A percentile compares a stretch with the other conserved stretches of the same genome.
These are phyloP conservation scores for Enoplosus armatus DNA, from an alignment of 2,797 vertebrate genomes.

Conservation along the genomic window DNA sequence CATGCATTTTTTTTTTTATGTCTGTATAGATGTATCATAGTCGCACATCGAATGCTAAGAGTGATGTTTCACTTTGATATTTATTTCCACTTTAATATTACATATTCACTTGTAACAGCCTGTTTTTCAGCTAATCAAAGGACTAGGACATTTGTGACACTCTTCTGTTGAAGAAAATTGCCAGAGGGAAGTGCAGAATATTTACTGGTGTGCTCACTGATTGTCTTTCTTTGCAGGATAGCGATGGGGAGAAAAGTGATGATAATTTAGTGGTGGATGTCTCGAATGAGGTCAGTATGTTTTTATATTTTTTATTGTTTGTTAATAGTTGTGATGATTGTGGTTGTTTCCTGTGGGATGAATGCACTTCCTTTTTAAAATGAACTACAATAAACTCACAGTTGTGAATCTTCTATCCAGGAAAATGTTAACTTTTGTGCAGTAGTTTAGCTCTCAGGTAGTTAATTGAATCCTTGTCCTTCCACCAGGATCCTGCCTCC, in stretches of 20 bases:
- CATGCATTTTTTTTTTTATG: not conserved
- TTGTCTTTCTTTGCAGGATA: conserved; percentile 88
- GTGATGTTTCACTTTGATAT: not conserved
- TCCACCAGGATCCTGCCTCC: conserved; percentile 90
- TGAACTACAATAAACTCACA: not conserved
- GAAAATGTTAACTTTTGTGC: conserved; percentile 21
- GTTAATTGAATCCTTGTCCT: conserved; percentile 17
- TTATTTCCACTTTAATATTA: not conserved
- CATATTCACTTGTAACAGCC: not conserved
- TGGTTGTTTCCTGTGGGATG: not conserved
- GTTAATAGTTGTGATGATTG: conserved; percentile 3
- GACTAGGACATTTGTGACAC: not conserved
- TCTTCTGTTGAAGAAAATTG: not conserved
- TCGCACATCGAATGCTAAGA: not conserved
- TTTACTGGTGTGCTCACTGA: conserved; percentile 53
- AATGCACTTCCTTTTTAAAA: not conserved
- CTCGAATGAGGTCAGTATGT: conserved; percentile 93
- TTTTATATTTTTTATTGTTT: not conserved
- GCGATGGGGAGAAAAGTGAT: conserved; percentile 96
- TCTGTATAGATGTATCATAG: not conserved
- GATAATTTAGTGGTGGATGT: conserved; percentile 97
- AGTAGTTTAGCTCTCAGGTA: not conserved
- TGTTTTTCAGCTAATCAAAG: not conserved
- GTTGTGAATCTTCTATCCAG: conserved; percentile 2
- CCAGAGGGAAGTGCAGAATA: not conserved